phyloP scores from a whole-genome alignment of 2,113 vertebrate species.

The Lucifuga dentata region DNA sequence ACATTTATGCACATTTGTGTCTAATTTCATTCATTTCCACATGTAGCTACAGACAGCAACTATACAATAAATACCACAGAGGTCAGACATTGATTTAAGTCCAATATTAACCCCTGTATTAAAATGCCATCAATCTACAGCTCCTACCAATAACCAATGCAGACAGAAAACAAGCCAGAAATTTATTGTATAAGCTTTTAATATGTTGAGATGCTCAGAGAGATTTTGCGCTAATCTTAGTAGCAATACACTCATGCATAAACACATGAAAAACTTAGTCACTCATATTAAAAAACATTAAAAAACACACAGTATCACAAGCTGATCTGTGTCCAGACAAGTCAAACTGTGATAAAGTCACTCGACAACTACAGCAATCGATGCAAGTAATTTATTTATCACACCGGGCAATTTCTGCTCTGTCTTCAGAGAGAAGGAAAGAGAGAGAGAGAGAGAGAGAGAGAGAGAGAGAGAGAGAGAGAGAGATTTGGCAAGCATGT shows the following conservation, averaged over 20 bases:
- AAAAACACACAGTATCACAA: constrained; percentile 69
- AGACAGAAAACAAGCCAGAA: constrained; percentile 40
- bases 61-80: constrained; percentile 23
- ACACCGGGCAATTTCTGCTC: constrained; percentile 79
- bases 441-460: constrained; percentile 29
- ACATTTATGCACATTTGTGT: no score
- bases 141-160: constrained; percentile 29
- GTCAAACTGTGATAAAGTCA: constrained; percentile 84
- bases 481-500: constrained; percentile 76
- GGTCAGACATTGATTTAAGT: constrained; percentile 12
- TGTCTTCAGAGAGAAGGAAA: constrained; percentile 66
- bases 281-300: constrained; percentile 6
- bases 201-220: constrained; percentile 73
- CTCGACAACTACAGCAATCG: constrained; percentile 83
- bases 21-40: no score
- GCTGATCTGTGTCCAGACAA: constrained; percentile 82
- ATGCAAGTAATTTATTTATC: constrained; percentile 88
- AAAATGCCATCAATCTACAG: constrained; percentile 45
- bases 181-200: constrained; percentile 64
- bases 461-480: constrained; percentile 21
- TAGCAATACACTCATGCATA: constrained; percentile 25
- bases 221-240: constrained; percentile 67
- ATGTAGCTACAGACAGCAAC: background rate
- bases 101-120: constrained; percentile 26
- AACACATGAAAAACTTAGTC: constrained; percentile 19